Percentiles rank a stretch among this genome's conserved stretches.
These are phyloP conservation scores for Xestia sexstrigata DNA, from an alignment of 2,888 invertebrate genomes.

Conservation along the genomic window DNA sequence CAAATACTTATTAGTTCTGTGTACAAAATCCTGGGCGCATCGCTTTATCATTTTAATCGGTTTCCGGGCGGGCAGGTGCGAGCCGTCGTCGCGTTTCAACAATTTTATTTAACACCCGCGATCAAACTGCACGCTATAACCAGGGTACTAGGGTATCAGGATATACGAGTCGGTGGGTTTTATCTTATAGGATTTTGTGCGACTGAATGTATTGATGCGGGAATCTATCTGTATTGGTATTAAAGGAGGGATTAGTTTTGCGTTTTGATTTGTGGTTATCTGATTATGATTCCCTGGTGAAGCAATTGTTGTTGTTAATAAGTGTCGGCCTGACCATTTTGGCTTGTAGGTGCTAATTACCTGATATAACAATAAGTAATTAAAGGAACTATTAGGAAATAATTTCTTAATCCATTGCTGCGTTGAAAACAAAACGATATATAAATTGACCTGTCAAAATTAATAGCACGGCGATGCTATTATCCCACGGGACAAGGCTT, in stretches of 20 bases:
- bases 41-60: slow-evolving; percentile 88
- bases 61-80: slow-evolving; percentile 82
- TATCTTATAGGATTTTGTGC: slow-evolving; percentile 45
- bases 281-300: not conserved
- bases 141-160: slow-evolving; percentile 39
- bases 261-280: not conserved
- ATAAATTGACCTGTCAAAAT: too few species aligned
- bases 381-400: not conserved
- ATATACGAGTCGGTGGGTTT: slow-evolving; percentile 34
- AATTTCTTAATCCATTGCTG: not conserved
- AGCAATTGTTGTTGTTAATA: not conserved
- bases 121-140: slow-evolving; percentile 60
- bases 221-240: slow-evolving; percentile 21
- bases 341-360: not conserved
- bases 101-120: slow-evolving; percentile 74
- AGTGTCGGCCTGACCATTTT: not conserved
- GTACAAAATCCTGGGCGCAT: slow-evolving; percentile 68
- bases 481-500: not conserved
- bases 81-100: slow-evolving; percentile 75
- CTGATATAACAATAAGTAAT: not conserved
- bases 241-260: slow-evolving; percentile 17
- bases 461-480: too few species aligned
- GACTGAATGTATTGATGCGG: slow-evolving; percentile 24
- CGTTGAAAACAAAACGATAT: too few species aligned
- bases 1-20: slow-evolving; percentile 22